These are phyloP conservation scores for Campoletis sonorensis DNA, from an alignment of 1,140 invertebrate species.

Conservation along the genomic window DNA sequence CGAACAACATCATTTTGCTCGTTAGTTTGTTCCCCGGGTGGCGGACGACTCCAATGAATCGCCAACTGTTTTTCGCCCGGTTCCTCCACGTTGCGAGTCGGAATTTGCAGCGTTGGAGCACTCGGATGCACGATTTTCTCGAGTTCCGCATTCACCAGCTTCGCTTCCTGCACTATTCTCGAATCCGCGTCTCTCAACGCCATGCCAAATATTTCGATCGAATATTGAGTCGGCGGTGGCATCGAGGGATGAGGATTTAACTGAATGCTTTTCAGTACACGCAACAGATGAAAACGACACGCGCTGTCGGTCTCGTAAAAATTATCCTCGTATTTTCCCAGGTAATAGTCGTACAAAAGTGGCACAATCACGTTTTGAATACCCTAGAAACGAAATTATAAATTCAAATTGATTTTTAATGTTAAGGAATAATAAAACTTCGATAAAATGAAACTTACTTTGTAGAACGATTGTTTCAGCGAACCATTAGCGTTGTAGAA, in stretches of 20 bases:
- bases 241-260: conserved; percentile 62
- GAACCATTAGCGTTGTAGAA: conserved; percentile 58
- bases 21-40: conserved; percentile 19
- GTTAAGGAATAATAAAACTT: too few species aligned
- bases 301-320: conserved; percentile 58
- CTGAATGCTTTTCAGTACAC: conserved; percentile 59
- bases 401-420: conserved; percentile 9
- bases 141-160: conserved; percentile 55
- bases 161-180: conserved; percentile 61
- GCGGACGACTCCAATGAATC: conserved; percentile 40
- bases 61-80: conserved; percentile 4
- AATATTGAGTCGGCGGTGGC: conserved; percentile 60
- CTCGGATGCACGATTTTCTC: conserved; percentile 68
- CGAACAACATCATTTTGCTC: conserved; percentile 47
- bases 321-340: conserved; percentile 51
- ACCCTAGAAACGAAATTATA: conserved; percentile 58
- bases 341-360: conserved; percentile 62
- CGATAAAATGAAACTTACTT: too few species aligned
- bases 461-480: conserved; percentile 60
- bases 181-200: conserved; percentile 61
- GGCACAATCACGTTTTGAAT: conserved; percentile 58
- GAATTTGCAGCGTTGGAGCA: conserved; percentile 60
- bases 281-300: conserved; percentile 65
- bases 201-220: conserved; percentile 64
- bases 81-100: conserved; percentile 9